Evolutionary conservation across 2,113 vertebrate species (phyloP), one percentile per base, ranked within the genome.

Genomic region (Lathamus discolor): DNA sequence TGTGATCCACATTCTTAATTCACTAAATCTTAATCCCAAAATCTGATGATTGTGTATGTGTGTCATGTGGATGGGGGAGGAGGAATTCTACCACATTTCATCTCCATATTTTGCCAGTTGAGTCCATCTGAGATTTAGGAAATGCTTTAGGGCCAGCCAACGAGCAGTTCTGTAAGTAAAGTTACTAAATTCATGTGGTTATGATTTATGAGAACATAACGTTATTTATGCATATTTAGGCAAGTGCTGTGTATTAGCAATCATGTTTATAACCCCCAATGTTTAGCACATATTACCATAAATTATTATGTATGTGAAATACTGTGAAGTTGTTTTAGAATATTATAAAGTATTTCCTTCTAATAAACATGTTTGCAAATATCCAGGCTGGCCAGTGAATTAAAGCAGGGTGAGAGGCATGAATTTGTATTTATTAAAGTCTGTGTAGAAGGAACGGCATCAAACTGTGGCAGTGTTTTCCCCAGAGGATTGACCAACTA

Each of bases 161-260:
- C 23, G 20, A 88, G 28, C 77, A 86, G 70, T 66, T 86, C 74
- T 90, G n/a, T 39, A 78, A 52, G 48, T 10, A 88, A 86, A 94
- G 90, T 84, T 84, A 48, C 48, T 86, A 78, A 73, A 76, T 93
- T 94, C 70, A 79, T 2, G 0, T 79, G 41, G 62, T 51, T 68
- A 68, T 90, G 73, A 96, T 95, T 94, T 93, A 83, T 72, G 62
- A 86, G 44, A 39, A 85, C 33, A 35, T 49, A 78, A 51, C 5
- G 52, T 96, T 92, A 90, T 96, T 88, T 93, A 92, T 92, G 77
- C 57, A 54, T 92, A 92, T 93, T 95, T 93, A 77, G 35, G 1
- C 64, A 82, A 92, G 48, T 76, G 57, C 48, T 78, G 17, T 93
- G 77, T 94, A 73, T 92, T 92, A 96, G 86, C n/a, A 78, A 76